phyloP scores from a whole-genome alignment of 2,888 invertebrate species.

The Corythucha ciliata region DNA sequence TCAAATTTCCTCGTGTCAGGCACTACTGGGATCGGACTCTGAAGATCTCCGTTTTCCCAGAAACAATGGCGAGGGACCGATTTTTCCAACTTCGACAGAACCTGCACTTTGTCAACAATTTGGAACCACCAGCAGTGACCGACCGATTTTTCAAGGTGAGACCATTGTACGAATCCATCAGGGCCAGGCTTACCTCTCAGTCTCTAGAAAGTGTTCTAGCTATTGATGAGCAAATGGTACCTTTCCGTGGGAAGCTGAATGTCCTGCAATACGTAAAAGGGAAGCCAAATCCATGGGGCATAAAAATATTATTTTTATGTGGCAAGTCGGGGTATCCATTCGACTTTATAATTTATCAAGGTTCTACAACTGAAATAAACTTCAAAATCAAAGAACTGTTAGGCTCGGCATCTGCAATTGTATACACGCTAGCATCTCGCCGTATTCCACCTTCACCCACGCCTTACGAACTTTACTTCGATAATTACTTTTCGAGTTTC shows the following conservation, averaged over 20 bases:
- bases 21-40: too few species aligned
- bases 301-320: constrained; percentile 36
- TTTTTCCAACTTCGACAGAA: constrained; percentile 29
- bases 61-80: constrained; percentile 31
- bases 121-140: constrained; percentile 4
- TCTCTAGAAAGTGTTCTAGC: constrained; percentile 26
- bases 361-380: constrained; percentile 32
- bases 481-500: constrained; percentile 32
- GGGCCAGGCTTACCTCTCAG: constrained; percentile 27
- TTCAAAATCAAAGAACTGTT: constrained; percentile 15
- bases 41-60: too few species aligned
- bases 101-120: constrained; percentile 33
- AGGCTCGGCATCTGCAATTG: constrained; percentile 4
- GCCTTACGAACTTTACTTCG: constrained; percentile 24
- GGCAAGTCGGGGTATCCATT: constrained; percentile 33
- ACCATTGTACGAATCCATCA: constrained; percentile 30
- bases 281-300: constrained; percentile 36
- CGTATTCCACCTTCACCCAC: not conserved
- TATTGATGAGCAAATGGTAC: constrained; percentile 39
- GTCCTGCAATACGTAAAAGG: constrained; percentile 37
- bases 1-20: too few species aligned
- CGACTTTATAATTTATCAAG: constrained; percentile 38
- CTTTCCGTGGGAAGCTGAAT: constrained; percentile 35
- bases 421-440: constrained; percentile 8
- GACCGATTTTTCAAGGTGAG: constrained; percentile 35